phyloP scores from a whole-genome alignment of 2,113 vertebrate species.

The Geothlypis trichas region DNA sequence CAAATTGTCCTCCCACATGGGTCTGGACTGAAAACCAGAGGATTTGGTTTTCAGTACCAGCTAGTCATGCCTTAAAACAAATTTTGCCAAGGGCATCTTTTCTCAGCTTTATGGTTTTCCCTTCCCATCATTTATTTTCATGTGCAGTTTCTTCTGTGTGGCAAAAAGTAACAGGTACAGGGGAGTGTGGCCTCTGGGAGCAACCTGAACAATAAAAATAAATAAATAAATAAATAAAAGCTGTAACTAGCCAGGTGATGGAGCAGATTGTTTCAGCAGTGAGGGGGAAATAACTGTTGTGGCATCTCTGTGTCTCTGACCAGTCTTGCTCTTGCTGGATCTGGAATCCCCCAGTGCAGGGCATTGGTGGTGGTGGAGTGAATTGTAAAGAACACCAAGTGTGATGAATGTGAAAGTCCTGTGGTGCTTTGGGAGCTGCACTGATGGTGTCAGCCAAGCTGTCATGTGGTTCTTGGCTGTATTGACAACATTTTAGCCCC shows the following conservation, averaged over 20 bases:
- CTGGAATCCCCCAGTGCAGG: not conserved
- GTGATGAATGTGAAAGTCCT: not conserved
- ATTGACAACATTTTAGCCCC: not conserved
- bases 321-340: not conserved
- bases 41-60: not conserved
- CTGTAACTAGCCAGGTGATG: not conserved
- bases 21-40: not conserved
- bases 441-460: not conserved
- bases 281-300: not conserved
- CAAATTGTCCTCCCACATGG: not conserved
- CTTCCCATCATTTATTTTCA: not conserved
- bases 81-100: not conserved
- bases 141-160: not conserved
- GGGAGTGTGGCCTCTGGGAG: not conserved
- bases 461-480: not conserved
- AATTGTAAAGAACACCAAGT: not conserved
- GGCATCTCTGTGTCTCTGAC: not conserved
- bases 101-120: not conserved
- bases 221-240: not conserved
- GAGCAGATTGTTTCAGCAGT: not conserved
- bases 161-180: fast-evolving
- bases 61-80: not conserved
- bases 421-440: not conserved
- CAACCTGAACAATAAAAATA: not conserved
- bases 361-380: not conserved